phyloP scores from a whole-genome alignment of 1,140 invertebrate species.

The Polypedilum pembai region DNA sequence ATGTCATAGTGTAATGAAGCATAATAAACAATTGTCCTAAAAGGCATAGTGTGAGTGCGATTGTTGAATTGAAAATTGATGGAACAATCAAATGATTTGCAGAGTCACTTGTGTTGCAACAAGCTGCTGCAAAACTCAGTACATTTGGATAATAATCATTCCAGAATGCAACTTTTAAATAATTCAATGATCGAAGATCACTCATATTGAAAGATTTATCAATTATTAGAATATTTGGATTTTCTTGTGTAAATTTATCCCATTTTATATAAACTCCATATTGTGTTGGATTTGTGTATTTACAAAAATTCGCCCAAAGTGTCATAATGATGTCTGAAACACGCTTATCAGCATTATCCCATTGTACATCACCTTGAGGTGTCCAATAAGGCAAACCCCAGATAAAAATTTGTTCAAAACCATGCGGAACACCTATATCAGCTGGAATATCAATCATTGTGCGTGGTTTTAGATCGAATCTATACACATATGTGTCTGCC shows the following conservation, averaged over 20 bases:
- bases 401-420: conserved; percentile 68
- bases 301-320: conserved; percentile 66
- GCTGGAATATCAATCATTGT: conserved; percentile 56
- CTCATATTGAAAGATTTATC: conserved; percentile 67
- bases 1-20: neutral
- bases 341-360: conserved; percentile 66
- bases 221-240: conserved; percentile 59
- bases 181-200: conserved; percentile 54
- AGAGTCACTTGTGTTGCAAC: conserved; percentile 52
- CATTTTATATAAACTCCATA: conserved; percentile 59
- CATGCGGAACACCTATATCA: conserved; percentile 68
- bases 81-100: neutral
- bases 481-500: conserved; percentile 56
- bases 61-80: neutral
- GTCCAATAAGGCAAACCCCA: conserved; percentile 66
- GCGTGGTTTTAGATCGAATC: conserved; percentile 66
- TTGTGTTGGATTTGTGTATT: conserved; percentile 60
- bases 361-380: conserved; percentile 49
- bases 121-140: conserved; percentile 56
- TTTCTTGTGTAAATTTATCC: conserved; percentile 56
- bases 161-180: conserved; percentile 71
- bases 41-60: neutral
- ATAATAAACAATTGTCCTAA: conserved; percentile 24
- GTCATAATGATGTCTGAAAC: conserved; percentile 67
- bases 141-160: conserved; percentile 71